phyloP scores from a whole-genome alignment of 2,797 vertebrate genomes.

The Enteromius radiatus region DNA sequence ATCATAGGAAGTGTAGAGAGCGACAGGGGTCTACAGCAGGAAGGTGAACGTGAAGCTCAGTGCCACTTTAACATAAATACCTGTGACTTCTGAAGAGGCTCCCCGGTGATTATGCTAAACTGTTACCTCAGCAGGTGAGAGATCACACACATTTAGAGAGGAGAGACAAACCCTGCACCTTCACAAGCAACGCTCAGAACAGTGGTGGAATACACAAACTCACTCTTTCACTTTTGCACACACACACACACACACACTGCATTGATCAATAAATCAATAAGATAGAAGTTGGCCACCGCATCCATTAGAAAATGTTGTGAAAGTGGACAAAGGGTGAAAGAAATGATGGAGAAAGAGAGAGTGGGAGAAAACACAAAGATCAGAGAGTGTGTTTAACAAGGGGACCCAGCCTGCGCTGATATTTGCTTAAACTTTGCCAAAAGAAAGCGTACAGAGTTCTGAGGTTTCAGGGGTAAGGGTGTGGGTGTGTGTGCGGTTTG shows the following conservation, averaged over 20 bases:
- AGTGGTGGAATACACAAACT: slow-evolving; percentile 7
- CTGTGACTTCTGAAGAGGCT: slow-evolving; percentile 55
- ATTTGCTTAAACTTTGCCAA: slow-evolving; percentile 61
- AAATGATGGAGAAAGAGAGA: slow-evolving; percentile 20
- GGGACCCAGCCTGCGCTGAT: slow-evolving; percentile 55
- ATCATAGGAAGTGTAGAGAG: background rate
- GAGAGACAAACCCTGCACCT: slow-evolving; percentile 17
- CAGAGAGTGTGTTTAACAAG: slow-evolving; percentile 50
- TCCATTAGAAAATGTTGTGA: slow-evolving; percentile 53
- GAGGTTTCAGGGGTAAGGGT: slow-evolving; percentile 50
- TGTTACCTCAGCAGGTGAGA: slow-evolving; percentile 46
- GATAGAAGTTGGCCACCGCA: slow-evolving; percentile 25
- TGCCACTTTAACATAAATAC: slow-evolving; percentile 24
- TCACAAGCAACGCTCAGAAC: background rate
- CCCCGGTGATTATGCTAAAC: slow-evolving; percentile 42
- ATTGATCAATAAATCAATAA: slow-evolving; percentile 17
- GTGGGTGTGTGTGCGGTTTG: slow-evolving; percentile 52
- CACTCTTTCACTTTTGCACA: background rate
- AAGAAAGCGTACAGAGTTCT: slow-evolving; percentile 62
- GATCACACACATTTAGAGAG: slow-evolving; percentile 41
- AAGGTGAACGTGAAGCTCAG: slow-evolving; percentile 4
- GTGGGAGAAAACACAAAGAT: slow-evolving; percentile 39
- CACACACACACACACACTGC: background rate
- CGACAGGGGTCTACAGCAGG: background rate
- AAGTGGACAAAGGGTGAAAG: slow-evolving; percentile 49